phyloP scores from a whole-genome alignment of 2,797 vertebrate genomes.

The Podarcis siculus region DNA sequence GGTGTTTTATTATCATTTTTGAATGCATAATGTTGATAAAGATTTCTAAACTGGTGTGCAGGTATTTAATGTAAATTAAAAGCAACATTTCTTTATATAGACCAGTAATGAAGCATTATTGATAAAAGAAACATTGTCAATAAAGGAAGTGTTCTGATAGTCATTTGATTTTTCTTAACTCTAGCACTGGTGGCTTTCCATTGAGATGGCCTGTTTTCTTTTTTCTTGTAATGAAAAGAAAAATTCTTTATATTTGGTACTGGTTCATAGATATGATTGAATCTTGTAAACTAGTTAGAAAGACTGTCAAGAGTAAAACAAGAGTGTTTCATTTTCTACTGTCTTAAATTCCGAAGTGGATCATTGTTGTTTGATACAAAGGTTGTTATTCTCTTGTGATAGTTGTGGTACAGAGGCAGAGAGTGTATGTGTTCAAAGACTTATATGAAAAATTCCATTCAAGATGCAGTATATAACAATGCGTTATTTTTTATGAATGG shows the following conservation, averaged over 20 bases:
- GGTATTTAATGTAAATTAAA: conserved; percentile 42
- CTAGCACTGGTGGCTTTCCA: conserved; percentile 48
- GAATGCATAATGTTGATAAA: conserved; percentile 31
- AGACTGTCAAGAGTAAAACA: conserved; percentile 63
- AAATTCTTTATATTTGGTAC: conserved; percentile 65
- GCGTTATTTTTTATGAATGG: conserved; percentile 31
- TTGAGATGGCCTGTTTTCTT: conserved; percentile 44
- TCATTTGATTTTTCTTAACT: conserved; percentile 54
- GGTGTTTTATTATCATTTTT: conserved; percentile 34
- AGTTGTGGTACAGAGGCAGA: conserved; percentile 52
- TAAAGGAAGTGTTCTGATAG: conserved; percentile 3
- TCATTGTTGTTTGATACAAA: conserved; percentile 45
- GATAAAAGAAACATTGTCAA: conserved; percentile 3
- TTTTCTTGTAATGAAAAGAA: conserved; percentile 51
- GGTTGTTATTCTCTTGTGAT: conserved; percentile 52
- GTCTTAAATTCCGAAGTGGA: conserved; percentile 54
- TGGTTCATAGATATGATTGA: conserved; percentile 63
- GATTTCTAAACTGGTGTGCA: conserved; percentile 21
- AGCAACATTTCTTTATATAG: conserved; percentile 28
- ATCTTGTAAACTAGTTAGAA: conserved; percentile 65
- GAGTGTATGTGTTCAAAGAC: conserved; percentile 52
- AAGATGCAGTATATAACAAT: conserved; percentile 26
- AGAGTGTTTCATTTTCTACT: conserved; percentile 52
- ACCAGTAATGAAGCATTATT: conserved; percentile 29
- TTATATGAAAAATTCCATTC: conserved; percentile 26